Percentiles rank a stretch among this genome's conserved stretches.
Conservation (phyloP, 2,888 invertebrate species). For the Trachelus stipa region DNA sequence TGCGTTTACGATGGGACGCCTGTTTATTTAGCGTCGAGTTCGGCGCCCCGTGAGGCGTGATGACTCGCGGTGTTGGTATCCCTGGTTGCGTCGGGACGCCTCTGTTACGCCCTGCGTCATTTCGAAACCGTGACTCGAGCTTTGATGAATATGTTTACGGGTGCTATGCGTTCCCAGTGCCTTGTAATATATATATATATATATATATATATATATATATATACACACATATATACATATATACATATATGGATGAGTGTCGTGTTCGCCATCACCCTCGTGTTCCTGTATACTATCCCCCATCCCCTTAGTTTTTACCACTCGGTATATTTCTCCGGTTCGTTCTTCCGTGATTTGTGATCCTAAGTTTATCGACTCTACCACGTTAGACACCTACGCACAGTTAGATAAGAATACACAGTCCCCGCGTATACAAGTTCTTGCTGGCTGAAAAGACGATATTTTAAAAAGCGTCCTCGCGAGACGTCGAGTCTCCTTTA, state of each 20-base stretch:
- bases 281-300: background rate
- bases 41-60: background rate
- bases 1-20: background rate
- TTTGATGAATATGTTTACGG: constrained; percentile 18
- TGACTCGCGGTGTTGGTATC: background rate
- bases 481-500: too few species aligned
- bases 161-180: background rate
- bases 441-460: background rate
- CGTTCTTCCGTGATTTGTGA: constrained; percentile 16
- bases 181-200: background rate
- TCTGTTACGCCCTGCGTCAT: background rate
- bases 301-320: background rate
- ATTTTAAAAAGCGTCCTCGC: background rate
- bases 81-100: background rate
- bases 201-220: too few species aligned
- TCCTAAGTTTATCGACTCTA: constrained; percentile 10
- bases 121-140: background rate
- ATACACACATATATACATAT: too few species aligned
- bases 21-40: background rate
- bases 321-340: background rate
- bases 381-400: background rate
- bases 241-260: background rate
- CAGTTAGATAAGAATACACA: background rate
- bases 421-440: background rate
- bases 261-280: background rate